A percentile compares a stretch with the other conserved stretches of the same genome.
These are phyloP conservation scores for Hirudinaria manillensis DNA, from an alignment of 2,888 invertebrate genomes.

Conservation along the genomic window DNA sequence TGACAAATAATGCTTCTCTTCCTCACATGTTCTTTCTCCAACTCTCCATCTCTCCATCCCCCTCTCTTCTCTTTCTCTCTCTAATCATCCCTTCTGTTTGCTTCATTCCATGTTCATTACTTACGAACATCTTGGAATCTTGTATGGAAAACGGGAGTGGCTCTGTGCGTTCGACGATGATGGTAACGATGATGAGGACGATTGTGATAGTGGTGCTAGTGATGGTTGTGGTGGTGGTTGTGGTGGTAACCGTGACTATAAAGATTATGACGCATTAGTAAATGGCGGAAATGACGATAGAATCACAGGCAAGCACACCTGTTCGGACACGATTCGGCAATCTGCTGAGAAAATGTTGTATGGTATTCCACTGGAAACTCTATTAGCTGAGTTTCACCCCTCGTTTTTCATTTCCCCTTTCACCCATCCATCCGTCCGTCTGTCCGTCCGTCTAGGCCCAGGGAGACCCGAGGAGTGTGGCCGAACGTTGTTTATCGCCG, in stretches of 20 bases:
- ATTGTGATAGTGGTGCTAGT: not conserved
- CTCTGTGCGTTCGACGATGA: not conserved
- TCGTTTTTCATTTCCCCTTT: not conserved
- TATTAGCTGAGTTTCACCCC: too few species aligned
- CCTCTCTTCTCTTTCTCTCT: too few species aligned
- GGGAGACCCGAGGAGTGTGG: not conserved
- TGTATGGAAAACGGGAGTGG: not conserved
- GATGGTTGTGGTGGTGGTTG: not conserved
- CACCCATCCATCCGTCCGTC: constrained; percentile 9
- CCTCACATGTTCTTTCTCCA: too few species aligned
- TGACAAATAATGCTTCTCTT: too few species aligned
- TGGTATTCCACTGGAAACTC: too few species aligned
- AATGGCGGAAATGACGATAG: not conserved
- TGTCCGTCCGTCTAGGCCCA: not conserved
- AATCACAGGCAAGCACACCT: not conserved
- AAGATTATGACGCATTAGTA: not conserved
- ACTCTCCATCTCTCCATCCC: too few species aligned
- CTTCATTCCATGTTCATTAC: too few species aligned
- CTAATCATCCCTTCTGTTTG: too few species aligned
- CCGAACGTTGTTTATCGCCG: too few species aligned
- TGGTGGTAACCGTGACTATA: not conserved
- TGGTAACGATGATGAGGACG: constrained; percentile 2
- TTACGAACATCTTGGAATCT: too few species aligned
- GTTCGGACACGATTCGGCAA: not conserved
- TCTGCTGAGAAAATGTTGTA: not conserved